These are phyloP conservation scores for Prorops nasuta DNA, from an alignment of 1,140 invertebrate genomes.

Conservation along the genomic window DNA sequence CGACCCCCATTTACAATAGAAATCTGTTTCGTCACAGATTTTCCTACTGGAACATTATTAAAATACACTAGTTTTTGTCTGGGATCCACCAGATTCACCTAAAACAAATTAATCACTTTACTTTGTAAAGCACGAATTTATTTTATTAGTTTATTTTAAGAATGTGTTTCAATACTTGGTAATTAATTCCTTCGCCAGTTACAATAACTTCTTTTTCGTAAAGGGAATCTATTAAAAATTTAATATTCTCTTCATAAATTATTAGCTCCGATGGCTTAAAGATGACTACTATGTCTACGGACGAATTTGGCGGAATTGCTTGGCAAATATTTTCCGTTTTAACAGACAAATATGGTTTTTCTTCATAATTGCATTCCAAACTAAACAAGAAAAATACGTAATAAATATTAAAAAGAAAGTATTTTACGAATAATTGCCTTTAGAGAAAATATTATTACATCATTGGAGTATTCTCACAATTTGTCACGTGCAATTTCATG, in stretches of 20 bases:
- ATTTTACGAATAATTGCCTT: no score
- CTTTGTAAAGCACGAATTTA: neutral
- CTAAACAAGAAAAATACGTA: no score
- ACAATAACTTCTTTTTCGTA: slow-evolving; percentile 36
- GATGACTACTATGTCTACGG: slow-evolving; percentile 34
- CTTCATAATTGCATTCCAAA: slow-evolving; percentile 38
- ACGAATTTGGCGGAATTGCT: slow-evolving; percentile 27
- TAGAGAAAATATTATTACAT: no score
- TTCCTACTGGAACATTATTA: slow-evolving; percentile 34
- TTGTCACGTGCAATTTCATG: slow-evolving; percentile 37
- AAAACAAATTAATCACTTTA: neutral
- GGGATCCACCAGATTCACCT: slow-evolving; percentile 42
- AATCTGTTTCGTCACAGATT: slow-evolving; percentile 30
- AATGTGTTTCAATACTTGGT: no score
- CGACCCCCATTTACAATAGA: slow-evolving; percentile 43
- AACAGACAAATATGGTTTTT: slow-evolving; percentile 36
- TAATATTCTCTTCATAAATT: slow-evolving; percentile 35
- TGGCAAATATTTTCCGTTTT: slow-evolving; percentile 22
- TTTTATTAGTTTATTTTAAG: neutral
- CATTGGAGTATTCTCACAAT: slow-evolving; percentile 34
- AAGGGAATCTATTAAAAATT: slow-evolving; percentile 37
- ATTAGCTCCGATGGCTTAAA: slow-evolving; percentile 43
- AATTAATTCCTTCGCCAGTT: slow-evolving; percentile 44
- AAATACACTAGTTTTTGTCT: slow-evolving; percentile 48
- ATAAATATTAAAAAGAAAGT: no score